Evolutionary conservation across 1,140 invertebrate genomes (phyloP), one percentile per base, ranked within the genome.

Genomic region (Chrysoperla carnea): DNA sequence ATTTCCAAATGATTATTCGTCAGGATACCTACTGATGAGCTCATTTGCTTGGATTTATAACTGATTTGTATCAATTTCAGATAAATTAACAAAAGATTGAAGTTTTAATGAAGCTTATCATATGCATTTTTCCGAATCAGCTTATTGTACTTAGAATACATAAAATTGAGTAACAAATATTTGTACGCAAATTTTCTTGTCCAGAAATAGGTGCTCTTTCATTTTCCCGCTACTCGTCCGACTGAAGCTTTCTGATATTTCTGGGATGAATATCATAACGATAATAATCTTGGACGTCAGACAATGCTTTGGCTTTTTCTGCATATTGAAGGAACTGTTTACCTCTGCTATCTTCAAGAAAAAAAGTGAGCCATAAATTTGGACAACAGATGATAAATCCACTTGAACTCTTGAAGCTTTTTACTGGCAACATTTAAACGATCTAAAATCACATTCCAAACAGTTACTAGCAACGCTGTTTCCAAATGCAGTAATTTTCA

Each of bases 221-320:
- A 40, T 44, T 47, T 37, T 36, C 33, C 33, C n/a, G 29, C 39
- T 31, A 47, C 28, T 44, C 38, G 40, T 43, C 42, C 39, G 37
- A 8, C 29, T 41, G 14, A 36, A 45, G 3, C 8, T 45, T 40
- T 40, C 14, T 35, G 43, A 3, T 23, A 3, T 23, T 41, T 41
- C 13, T 41, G 36, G 15, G 40, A 46, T 36, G 27, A 39, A 28
- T 38, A 38, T 42, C 31, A 43, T 43, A 46, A 31, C 29, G 41
- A 43, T 46, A 46, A 43, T 46, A 46, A 43, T 37, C 17, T n/a
- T 46, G 41, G 12, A 46, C 41, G 38, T 33, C 36, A 42, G 37
- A 46, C 40, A 44, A 38, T 44, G 29, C 37, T 47, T 47, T 47
- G 28, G 46, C 38, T 44, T 42, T 44, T 44, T 38, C 37, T 43